Evolutionary conservation across 2,113 vertebrate genomes (phyloP).

Genomic region (Psephotus haematonotus): DNA sequence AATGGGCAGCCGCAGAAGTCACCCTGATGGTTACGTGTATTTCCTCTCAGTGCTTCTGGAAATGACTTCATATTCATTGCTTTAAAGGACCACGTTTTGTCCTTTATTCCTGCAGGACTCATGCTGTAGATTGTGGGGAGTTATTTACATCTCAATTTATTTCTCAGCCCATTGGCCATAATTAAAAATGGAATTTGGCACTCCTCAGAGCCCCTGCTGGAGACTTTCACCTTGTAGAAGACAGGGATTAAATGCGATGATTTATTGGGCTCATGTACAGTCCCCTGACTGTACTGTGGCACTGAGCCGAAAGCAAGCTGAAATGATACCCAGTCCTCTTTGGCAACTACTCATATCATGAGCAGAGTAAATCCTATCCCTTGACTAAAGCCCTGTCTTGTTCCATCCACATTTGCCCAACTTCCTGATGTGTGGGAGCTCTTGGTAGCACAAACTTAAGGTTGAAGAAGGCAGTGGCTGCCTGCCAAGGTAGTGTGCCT

Average conservation of each 20-base stretch:
- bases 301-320: background rate
- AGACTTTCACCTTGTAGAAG: conserved; percentile 19
- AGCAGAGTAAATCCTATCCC: background rate
- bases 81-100: background rate
- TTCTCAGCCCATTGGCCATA: background rate
- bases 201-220: background rate
- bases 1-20: background rate
- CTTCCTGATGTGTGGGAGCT: background rate
- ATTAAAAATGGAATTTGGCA: conserved; percentile 24
- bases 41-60: background rate
- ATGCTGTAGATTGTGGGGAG: background rate
- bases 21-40: background rate
- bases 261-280: background rate
- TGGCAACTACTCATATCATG: background rate
- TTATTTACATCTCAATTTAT: conserved; percentile 26
- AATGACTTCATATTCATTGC: background rate
- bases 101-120: background rate
- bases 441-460: background rate
- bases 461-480: background rate
- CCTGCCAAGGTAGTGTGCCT: background rate
- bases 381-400: background rate
- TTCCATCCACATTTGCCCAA: background rate
- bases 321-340: background rate
- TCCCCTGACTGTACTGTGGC: background rate
- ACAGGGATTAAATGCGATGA: background rate